These are phyloP conservation scores for Cavia porcellus DNA, from an alignment of 2,113 vertebrate genomes.

Conservation along the genomic window DNA sequence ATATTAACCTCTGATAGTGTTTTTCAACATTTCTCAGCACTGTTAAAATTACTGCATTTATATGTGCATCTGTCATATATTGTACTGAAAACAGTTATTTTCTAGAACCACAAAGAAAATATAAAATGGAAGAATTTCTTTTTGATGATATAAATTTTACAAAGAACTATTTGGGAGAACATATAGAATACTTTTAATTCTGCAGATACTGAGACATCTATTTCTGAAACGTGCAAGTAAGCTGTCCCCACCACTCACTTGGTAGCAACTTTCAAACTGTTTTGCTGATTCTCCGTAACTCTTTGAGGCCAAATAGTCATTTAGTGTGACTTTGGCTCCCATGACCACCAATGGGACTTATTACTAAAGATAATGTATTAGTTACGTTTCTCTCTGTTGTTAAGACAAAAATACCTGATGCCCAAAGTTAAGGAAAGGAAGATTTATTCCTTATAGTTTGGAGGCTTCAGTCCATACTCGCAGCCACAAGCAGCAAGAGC, in stretches of 20 bases:
- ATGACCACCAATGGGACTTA: background rate
- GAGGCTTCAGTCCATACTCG: too few relatives aligned
- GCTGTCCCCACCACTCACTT: background rate
- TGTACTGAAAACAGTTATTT: background rate
- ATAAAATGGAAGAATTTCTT: background rate
- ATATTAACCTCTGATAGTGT: background rate
- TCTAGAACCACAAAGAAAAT: background rate
- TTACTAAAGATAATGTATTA: background rate
- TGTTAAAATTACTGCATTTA: background rate
- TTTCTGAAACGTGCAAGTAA: background rate
- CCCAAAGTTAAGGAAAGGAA: too few relatives aligned
- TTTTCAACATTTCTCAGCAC: background rate
- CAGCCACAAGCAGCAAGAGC: too few relatives aligned
- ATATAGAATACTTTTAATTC: background rate
- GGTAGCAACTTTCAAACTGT: background rate
- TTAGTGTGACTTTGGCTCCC: background rate
- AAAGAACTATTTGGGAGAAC: background rate
- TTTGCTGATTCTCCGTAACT: background rate
- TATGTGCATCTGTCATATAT: background rate
- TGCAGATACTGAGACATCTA: background rate
- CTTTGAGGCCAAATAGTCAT: background rate
- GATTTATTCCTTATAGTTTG: too few relatives aligned
- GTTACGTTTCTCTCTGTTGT: too few relatives aligned
- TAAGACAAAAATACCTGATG: too few relatives aligned
- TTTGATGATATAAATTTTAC: background rate